phyloP scores from a whole-genome alignment of 1,140 invertebrate genomes.

The Ceratosolen solmsi region DNA sequence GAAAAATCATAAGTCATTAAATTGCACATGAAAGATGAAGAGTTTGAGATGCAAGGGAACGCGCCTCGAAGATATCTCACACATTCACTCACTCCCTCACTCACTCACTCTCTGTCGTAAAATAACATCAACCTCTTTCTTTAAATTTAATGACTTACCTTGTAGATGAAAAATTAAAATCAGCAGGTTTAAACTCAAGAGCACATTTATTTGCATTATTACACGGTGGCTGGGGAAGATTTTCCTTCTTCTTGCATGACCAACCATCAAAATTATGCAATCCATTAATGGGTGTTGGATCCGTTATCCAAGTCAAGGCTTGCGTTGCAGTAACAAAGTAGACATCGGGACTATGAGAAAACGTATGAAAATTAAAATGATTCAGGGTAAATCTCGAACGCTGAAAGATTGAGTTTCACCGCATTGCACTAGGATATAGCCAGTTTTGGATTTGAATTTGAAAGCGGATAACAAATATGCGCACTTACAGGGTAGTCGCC shows the following conservation, averaged over 20 bases:
- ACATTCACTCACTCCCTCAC: too few species aligned
- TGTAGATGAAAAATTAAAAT: constrained; percentile 84
- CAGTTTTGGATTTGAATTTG: too few species aligned
- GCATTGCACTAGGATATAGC: too few species aligned
- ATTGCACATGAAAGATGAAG: too few species aligned
- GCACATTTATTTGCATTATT: constrained; percentile 89
- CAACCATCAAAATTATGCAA: constrained; percentile 85
- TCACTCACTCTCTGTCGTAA: too few species aligned
- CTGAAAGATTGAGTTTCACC: background rate
- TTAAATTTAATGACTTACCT: constrained; percentile 68
- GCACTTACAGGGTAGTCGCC: constrained; percentile 82
- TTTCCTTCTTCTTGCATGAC: constrained; percentile 85
- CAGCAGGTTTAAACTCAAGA: constrained; percentile 83
- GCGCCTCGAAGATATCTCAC: too few species aligned
- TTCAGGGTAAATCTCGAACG: background rate
- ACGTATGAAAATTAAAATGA: too few species aligned
- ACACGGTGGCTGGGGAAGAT: constrained; percentile 82
- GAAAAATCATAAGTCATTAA: too few species aligned
- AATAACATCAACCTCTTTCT: background rate
- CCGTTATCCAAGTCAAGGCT: constrained; percentile 91
- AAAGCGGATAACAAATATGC: too few species aligned
- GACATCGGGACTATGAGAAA: constrained; percentile 83
- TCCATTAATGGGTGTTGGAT: constrained; percentile 82
- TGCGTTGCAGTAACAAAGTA: constrained; percentile 94
- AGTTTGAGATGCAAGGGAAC: too few species aligned